Conservation (phyloP, 2,797 vertebrate genomes). For the Margarornis squamiger region DNA sequence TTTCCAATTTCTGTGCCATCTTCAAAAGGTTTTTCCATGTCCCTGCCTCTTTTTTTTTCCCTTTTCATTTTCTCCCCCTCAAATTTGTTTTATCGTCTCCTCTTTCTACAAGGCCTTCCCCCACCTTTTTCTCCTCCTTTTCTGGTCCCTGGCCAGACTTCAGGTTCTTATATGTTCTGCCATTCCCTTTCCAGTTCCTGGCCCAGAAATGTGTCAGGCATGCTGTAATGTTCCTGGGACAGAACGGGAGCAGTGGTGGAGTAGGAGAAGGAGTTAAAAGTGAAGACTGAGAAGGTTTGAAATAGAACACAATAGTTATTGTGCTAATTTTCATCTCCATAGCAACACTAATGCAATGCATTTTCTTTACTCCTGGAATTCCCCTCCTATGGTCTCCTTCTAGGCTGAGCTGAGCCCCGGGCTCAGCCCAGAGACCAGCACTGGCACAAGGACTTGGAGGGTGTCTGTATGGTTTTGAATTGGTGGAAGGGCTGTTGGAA, state of each 20-base stretch:
- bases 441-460: background rate
- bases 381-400: background rate
- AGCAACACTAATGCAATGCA: background rate
- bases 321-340: constrained; percentile 42
- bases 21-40: background rate
- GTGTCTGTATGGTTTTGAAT: background rate
- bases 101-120: background rate
- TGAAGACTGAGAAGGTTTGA: background rate
- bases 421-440: background rate
- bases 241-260: background rate
- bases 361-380: constrained; percentile 38
- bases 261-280: background rate
- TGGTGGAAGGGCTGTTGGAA: background rate
- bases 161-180: background rate
- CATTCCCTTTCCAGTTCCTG: background rate
- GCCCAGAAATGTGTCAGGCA: background rate
- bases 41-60: background rate
- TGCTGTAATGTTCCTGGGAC: background rate
- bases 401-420: background rate
- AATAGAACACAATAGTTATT: constrained; percentile 40
- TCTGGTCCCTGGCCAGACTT: background rate
- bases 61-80: no score
- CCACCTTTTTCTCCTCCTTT: background rate
- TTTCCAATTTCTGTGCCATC: background rate
- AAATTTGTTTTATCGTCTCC: background rate